Percentiles rank a stretch among this genome's conserved stretches.
phyloP scores from a whole-genome alignment of 1,140 invertebrate species.

The Phortica variegata region DNA sequence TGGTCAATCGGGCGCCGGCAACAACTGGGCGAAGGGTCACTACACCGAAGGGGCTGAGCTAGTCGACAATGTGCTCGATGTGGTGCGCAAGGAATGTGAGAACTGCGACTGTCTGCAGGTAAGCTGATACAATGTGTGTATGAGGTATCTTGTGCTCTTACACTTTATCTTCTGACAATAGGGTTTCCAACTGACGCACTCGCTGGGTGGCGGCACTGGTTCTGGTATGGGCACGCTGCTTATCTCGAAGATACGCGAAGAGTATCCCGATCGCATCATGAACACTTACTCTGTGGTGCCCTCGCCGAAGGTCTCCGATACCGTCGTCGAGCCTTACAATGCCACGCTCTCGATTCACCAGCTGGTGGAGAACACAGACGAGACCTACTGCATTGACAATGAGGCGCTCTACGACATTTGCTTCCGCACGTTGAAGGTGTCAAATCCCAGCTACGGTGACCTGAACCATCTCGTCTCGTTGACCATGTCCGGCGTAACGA shows the following conservation, averaged over 20 bases:
- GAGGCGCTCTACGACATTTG: conserved; percentile 90
- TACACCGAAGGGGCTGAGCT: conserved; percentile 77
- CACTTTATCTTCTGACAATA: conserved; percentile 63
- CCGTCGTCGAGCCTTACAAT: conserved; percentile 80
- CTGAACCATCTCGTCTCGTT: conserved; percentile 78
- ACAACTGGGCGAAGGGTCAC: conserved; percentile 68
- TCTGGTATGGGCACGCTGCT: conserved; percentile 77
- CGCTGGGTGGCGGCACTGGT: conserved; percentile 77
- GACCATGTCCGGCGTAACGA: conserved; percentile 78
- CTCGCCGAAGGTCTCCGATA: conserved; percentile 76
- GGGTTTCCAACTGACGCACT: conserved; percentile 79
- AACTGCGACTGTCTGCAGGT: conserved; percentile 69
- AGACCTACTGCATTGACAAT: conserved; percentile 82
- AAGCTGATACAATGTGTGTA: background rate
- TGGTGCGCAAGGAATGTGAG: conserved; percentile 77
- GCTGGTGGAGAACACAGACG: conserved; percentile 79
- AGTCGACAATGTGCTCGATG: conserved; percentile 76
- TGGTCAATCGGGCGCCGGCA: conserved; percentile 62
- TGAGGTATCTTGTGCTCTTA: background rate
- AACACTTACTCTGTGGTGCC: conserved; percentile 82
- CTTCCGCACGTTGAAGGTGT: conserved; percentile 78
- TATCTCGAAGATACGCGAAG: conserved; percentile 75
- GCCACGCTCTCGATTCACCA: conserved; percentile 79
- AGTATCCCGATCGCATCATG: conserved; percentile 84
- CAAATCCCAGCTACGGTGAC: conserved; percentile 78